phyloP scores from a whole-genome alignment of 2,888 invertebrate species.

The Pyralis farinalis region DNA sequence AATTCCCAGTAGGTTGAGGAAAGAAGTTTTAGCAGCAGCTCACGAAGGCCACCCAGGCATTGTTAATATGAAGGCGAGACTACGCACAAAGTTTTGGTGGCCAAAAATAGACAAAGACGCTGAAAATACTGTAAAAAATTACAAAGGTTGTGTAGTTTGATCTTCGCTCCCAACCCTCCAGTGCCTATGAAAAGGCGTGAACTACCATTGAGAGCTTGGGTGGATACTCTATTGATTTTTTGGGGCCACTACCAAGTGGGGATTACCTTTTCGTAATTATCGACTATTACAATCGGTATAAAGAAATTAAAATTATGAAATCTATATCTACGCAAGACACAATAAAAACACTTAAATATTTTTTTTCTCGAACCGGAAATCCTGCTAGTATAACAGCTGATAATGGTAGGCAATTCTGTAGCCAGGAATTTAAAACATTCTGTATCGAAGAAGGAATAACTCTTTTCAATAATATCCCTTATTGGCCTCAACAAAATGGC shows the following conservation, averaged over 20 bases:
- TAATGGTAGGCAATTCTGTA: conserved; percentile 24
- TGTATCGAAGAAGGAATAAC: conserved; percentile 18
- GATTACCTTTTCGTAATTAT: conserved; percentile 20
- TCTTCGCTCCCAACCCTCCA: conserved; percentile 15
- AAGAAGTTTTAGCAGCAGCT: conserved; percentile 8
- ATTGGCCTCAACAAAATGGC: conserved; percentile 29
- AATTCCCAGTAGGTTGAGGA: conserved; percentile 2
- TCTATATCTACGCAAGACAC: too few relatives aligned
- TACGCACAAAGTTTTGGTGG: conserved; percentile 12
- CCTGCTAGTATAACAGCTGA: conserved; percentile 21
- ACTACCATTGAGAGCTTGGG: conserved; percentile 20
- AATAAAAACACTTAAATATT: conserved; percentile 10
- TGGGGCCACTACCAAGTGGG: conserved; percentile 19
- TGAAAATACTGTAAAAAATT: conserved; percentile 12
- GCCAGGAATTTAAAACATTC: conserved; percentile 19
- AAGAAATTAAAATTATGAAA: conserved; percentile 12
- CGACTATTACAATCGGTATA: conserved; percentile 16
- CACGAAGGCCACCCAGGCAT: conserved; percentile 14
- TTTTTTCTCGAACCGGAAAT: conserved; percentile 16
- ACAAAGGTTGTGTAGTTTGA: conserved; percentile 19
- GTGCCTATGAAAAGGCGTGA: conserved; percentile 22
- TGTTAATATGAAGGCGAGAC: conserved; percentile 7
- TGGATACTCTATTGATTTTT: conserved; percentile 27
- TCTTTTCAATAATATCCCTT: conserved; percentile 20
- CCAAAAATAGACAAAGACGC: conserved; percentile 11